Evolutionary conservation across 1,140 invertebrate genomes (phyloP), one percentile per base, ranked within the genome.

Genomic region (Thaumatotibia leucotreta): DNA sequence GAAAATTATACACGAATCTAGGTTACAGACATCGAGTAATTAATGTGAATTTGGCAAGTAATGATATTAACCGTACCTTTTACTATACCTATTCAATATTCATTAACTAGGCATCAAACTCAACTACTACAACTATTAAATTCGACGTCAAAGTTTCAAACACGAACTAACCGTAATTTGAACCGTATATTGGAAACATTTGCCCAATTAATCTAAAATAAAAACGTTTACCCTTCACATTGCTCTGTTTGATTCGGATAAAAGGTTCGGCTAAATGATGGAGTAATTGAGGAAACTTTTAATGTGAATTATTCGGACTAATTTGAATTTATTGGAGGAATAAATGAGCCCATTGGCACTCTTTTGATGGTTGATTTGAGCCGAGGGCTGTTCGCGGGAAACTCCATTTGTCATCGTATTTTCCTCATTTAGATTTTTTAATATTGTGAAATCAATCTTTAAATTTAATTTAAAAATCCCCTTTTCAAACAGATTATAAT

Each of bases 291-390:
- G 11, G 8, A 54, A 54, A 54, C 50, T 54, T 54, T 54, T 54
- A 54, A 54, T 54, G 50, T 24, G 50, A 54, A 54, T 24, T 54
- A 54, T 54, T 24, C 50, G 23, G 50, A 54, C 22, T 54, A 54
- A 54, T 54, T 54, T 54, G 50, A 24, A 54, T 54, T 54, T 24
- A 54, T 29, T 29, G 50, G 23, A 54, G 10, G 50, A 54, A 24
- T 54, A 24, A 52, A 52, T 27, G 50, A 54, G 50, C 2, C 22
- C 50, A 52, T 52, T 52, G 50, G 50, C 22, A 23, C 50, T 54
- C 50, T 54, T 54, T 54, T 27, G 50, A 54, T n/a, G 50, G 50
- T n/a, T 54, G 50, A 54, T 54, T 54, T 27, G 50, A 54, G 22
- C 23, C 23, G 50, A 11, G 50, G 27, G 11, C 10, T 54, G 50